Evolutionary conservation across 2,113 vertebrate species (phyloP).

Genomic region (Marcusenius ussheri): DNA sequence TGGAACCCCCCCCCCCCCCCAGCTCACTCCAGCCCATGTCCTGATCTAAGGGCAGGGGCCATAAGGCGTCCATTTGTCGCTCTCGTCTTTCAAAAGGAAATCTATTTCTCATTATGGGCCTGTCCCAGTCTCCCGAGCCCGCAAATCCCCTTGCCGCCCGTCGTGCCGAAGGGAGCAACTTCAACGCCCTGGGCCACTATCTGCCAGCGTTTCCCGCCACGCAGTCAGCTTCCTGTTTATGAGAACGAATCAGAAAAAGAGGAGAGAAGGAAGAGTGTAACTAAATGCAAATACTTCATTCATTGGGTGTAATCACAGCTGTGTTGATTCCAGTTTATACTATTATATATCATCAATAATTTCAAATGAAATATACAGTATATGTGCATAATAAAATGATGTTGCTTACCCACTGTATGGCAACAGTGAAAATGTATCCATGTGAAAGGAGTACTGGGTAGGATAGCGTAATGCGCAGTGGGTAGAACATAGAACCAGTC

Average conservation of each 20-base stretch:
- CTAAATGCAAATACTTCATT: background rate
- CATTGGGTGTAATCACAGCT: background rate
- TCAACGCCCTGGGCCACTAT: background rate
- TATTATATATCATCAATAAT: background rate
- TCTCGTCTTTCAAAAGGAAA: slow-evolving; percentile 17
- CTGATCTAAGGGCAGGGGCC: background rate
- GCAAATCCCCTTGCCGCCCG: background rate
- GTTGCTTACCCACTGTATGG: background rate
- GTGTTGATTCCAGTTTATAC: background rate
- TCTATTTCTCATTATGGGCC: slow-evolving; percentile 21
- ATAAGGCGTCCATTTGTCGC: background rate
- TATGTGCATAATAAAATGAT: background rate
- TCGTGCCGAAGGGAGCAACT: background rate
- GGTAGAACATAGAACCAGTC: background rate
- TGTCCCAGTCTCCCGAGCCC: background rate
- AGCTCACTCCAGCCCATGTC: background rate
- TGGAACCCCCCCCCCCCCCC: background rate
- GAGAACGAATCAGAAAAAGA: background rate
- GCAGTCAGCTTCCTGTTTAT: background rate
- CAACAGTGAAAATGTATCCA: slow-evolving; percentile 6
- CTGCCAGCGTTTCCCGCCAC: background rate
- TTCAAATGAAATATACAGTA: background rate
- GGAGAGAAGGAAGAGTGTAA: background rate
- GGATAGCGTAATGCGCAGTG: background rate
- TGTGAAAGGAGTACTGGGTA: background rate